Base-by-base conservation (phyloP, 2,888 invertebrate species). In the Eupsilia transversa region DNA sequence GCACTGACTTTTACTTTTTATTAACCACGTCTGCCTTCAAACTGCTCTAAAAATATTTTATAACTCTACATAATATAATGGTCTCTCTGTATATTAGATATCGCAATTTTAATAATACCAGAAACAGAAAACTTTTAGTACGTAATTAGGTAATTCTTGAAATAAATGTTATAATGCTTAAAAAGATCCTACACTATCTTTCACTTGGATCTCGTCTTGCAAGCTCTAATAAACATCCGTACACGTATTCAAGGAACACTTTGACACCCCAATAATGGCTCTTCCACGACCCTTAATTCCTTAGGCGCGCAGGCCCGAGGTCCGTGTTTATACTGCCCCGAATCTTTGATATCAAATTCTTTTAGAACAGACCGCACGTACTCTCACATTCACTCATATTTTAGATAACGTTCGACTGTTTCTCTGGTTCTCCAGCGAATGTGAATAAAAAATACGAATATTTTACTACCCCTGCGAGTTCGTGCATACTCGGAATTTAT, bases 271-370 rank as follows among this genome's bases (percentile, higher is more conserved):
- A 30, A 56, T 61, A 63, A 60, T 73, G 77, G 56, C 81, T 56
- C 79, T 79, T 85, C 82, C 79, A 77, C 68, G 43, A 61, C 30
- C 33, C 75, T 60, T 82, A 84, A 79, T 79, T 85, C 71, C 65
- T 59, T 52, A 33, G 54, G 27, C 68, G 35, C 65, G 66, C 61
- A 73, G 69, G 78, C 83, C 84, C 80, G 81, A 78, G 81, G 84
- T 87, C 83, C 84, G 77, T 87, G 89, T 92, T 89, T 91, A 88
- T 88, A 85, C 84, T 87, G 89, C 89, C 86, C 88, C 89, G 81
- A 91, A 94, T 94, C 93, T 94, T 94, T 95, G 94, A 94, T 95
- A 95, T 94, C 93, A 94, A 95, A 95, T 95, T 95, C 94, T 94
- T 95, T 95, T 89, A 94, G 93, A 94, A 89, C 92, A 91, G 89